Conservation (phyloP, 2,888 invertebrate species). For the Panzeria rudis region DNA sequence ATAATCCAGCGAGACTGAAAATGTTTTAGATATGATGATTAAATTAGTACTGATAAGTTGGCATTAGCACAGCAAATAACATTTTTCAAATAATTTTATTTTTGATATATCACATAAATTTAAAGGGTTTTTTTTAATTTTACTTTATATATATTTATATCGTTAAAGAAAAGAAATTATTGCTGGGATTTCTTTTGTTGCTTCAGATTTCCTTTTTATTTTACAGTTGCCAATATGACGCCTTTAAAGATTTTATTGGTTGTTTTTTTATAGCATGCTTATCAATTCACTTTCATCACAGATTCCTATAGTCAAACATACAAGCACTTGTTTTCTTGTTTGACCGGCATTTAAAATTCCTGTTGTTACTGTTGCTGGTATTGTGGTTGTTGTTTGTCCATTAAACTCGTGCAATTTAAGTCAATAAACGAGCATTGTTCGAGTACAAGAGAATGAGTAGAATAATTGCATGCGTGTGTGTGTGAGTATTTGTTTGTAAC, state of each 20-base stretch:
- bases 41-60: too few species aligned
- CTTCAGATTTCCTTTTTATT: neutral
- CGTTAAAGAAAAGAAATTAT: neutral
- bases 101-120: too few species aligned
- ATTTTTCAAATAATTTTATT: too few species aligned
- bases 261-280: neutral
- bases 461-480: neutral
- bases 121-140: neutral
- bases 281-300: slow-evolving; percentile 12
- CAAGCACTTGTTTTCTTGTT: neutral
- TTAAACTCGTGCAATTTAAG: slow-evolving; percentile 50
- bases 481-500: neutral
- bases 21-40: too few species aligned
- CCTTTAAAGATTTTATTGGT: slow-evolving; percentile 28
- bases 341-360: slow-evolving; percentile 46
- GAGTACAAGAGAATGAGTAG: neutral
- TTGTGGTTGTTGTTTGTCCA: slow-evolving; percentile 15
- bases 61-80: too few species aligned
- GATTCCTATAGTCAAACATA: neutral
- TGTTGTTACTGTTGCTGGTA: slow-evolving; percentile 9
- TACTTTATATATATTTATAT: neutral
- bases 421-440: slow-evolving; percentile 48
- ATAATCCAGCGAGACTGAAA: too few species aligned
- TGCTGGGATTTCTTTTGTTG: neutral
- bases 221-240: slow-evolving; percentile 32